Evolutionary conservation across 2,797 vertebrate genomes (phyloP), one percentile per base, ranked within the genome.

Genomic region (Galago senegalensis): DNA sequence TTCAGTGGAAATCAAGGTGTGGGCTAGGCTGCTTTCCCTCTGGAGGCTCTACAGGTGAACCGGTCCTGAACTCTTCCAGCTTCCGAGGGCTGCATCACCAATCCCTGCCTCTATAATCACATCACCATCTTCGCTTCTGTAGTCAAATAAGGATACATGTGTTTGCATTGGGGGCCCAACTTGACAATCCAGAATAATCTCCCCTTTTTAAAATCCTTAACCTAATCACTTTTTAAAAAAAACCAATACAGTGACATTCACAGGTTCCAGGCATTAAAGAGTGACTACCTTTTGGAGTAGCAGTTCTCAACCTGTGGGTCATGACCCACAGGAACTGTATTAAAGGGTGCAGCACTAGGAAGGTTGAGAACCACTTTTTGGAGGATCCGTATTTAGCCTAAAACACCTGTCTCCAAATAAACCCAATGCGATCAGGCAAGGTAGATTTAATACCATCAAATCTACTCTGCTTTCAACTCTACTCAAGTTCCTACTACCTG

Each of bases 161-260:
- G 23, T n/a, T 58, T 49, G 12, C 61, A 63, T 16, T 67, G 49
- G 87, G 13, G n/a, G 25, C 8, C 53, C 23, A 61, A 6, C 34
- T 18, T 77, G 37, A 77, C 70, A 40, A 87, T 53, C 20, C 73
- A 96, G 34, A 72, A 81, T 67, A 83, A 93, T 86, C 34, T 89
- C 61, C 37, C 23, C 60, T 80, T 81, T 82, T 77, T 81, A 49
- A 21, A 82, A 63, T 12, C 27, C 43, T 80, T 37, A 56, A 80
- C 16, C 31, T 79, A 69, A 83, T 82, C 34, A 87, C n/a, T 43
- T 43, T 43, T 43, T 43, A 40, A 40, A 83, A 80, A 87, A 27
- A 17, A 20, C 69, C 86, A 49, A 53, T 21, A 70, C 58, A 21
- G 34, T 43, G 49, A 87, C 81, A 93, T 43, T 5, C 20, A 43